These are phyloP conservation scores for Malurus splendens DNA, from an alignment of 2,797 vertebrate genomes.

Conservation along the genomic window DNA sequence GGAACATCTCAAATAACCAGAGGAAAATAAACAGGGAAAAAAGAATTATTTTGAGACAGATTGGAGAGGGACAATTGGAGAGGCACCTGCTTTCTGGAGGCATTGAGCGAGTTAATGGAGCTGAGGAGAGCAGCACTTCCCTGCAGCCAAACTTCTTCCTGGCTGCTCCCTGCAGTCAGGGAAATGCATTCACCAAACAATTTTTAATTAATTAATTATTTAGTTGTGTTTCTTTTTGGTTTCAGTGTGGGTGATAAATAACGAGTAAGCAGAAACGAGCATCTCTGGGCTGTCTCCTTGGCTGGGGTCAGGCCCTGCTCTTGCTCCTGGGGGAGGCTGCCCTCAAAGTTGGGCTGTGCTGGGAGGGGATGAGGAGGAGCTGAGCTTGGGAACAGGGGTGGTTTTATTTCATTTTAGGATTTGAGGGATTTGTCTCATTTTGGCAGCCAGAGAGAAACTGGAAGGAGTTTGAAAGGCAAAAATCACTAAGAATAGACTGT, in stretches of 20 bases:
- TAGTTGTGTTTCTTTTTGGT: background rate
- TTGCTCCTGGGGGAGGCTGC: background rate
- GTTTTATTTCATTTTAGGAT: background rate
- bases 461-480: background rate
- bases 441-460: background rate
- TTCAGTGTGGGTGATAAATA: background rate
- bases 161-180: background rate
- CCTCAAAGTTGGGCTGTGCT: background rate
- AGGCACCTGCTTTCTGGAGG: background rate
- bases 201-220: background rate
- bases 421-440: background rate
- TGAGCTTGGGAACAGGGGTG: background rate
- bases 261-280: rapidly evolving
- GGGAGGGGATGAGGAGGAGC: rapidly evolving
- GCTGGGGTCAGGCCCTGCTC: background rate
- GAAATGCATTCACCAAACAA: background rate
- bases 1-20: background rate
- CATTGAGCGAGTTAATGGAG: background rate
- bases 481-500: background rate
- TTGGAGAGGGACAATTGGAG: background rate
- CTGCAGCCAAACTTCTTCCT: background rate
- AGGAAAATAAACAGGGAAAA: background rate
- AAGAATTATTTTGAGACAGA: background rate
- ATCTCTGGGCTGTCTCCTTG: background rate
- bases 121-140: background rate